Conservation (phyloP, 2,797 vertebrate species). For the Petrocephalus sullivani region DNA sequence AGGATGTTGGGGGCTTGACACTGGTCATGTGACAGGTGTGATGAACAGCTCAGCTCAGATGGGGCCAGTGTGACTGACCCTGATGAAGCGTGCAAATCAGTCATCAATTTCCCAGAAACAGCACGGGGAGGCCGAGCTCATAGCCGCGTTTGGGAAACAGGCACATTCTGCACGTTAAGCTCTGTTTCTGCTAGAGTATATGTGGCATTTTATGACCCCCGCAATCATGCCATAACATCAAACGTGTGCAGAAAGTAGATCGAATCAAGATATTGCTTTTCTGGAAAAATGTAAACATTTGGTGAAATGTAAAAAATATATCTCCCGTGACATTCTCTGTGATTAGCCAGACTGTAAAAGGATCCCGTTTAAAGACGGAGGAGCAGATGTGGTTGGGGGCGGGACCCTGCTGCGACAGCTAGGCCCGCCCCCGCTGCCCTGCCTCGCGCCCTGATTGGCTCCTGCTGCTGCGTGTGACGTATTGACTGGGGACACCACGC, state of each 20-base stretch:
- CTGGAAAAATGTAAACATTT: not conserved
- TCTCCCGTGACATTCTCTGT: not conserved
- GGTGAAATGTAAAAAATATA: not conserved
- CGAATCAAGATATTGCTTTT: not conserved
- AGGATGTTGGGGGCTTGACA: not conserved
- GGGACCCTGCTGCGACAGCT: not conserved
- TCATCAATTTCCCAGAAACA: not conserved
- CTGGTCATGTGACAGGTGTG: not conserved
- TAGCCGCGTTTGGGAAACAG: not conserved
- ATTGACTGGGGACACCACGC: constrained; percentile 69
- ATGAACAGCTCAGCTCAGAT: not conserved
- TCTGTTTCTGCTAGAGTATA: not conserved
- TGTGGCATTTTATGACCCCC: not conserved
- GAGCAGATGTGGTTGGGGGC: not conserved
- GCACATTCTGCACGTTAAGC: not conserved
- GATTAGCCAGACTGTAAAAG: not conserved
- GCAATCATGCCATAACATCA: not conserved
- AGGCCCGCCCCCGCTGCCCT: not conserved
- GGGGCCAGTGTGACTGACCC: not conserved
- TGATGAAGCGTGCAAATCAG: not conserved
- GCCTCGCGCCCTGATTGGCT: constrained; percentile 24
- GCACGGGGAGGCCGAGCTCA: not conserved
- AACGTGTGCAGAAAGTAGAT: not conserved
- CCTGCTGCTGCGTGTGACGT: constrained; percentile 41
- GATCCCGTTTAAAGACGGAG: not conserved